Conservation (phyloP, 2,888 invertebrate species). For the Tetramorium bicarinatum region DNA sequence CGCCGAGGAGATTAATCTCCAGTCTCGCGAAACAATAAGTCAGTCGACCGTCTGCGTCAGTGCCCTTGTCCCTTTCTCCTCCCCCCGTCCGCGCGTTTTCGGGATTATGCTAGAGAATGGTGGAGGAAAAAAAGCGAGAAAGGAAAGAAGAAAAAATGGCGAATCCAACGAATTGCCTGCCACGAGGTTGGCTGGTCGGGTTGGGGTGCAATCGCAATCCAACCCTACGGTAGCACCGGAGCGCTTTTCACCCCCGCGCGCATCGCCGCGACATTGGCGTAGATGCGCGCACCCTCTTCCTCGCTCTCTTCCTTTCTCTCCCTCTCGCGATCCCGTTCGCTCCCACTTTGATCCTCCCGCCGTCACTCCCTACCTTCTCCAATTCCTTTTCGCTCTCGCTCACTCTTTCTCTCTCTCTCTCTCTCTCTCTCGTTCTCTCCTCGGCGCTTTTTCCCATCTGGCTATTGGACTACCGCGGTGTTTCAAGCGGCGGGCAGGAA, state of each 20-base stretch:
- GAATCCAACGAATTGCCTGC: slow-evolving; percentile 78
- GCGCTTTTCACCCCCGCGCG: slow-evolving; percentile 68
- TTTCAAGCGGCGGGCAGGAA: slow-evolving; percentile 81
- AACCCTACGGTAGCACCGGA: slow-evolving; percentile 66
- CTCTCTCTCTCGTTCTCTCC: slow-evolving; percentile 72
- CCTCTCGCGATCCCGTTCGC: slow-evolving; percentile 60
- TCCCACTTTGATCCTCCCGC: slow-evolving; percentile 70
- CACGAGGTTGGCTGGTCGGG: slow-evolving; percentile 70
- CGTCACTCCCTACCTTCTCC: slow-evolving; percentile 67
- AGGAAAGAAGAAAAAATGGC: slow-evolving; percentile 76
- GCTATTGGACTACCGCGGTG: slow-evolving; percentile 85
- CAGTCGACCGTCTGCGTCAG: slow-evolving; percentile 44
- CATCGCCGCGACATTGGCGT: slow-evolving; percentile 72
- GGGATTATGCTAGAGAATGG: slow-evolving; percentile 43
- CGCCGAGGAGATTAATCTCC: slow-evolving; percentile 53
- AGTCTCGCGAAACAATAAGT: slow-evolving; percentile 55
- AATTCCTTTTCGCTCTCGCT: slow-evolving; percentile 69
- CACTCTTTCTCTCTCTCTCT: slow-evolving; percentile 58
- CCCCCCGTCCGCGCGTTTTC: slow-evolving; percentile 11
- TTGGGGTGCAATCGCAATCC: slow-evolving; percentile 70
- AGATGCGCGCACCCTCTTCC: slow-evolving; percentile 62
- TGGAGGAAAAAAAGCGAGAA: slow-evolving; percentile 57
- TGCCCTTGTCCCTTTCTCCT: not conserved
- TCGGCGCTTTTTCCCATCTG: slow-evolving; percentile 84
- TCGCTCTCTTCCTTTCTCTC: slow-evolving; percentile 56